A percentile compares a stretch with the other conserved stretches of the same genome.
Conservation (phyloP, 1,140 invertebrate species). For the Meteorus sp. region DNA sequence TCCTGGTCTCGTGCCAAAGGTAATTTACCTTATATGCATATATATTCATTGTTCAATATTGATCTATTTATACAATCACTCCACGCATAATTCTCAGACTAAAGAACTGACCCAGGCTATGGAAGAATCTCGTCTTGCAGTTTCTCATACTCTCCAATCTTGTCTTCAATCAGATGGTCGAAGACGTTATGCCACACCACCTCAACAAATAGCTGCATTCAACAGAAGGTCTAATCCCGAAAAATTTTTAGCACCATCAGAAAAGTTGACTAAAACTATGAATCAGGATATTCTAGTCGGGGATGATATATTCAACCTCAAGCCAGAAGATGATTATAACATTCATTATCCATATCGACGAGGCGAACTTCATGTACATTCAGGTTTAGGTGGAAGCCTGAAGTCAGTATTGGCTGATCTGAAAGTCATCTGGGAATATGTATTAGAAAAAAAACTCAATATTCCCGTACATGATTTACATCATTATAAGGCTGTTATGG, state of each 20-base stretch:
- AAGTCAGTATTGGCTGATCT: slow-evolving; percentile 81
- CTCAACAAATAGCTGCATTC: slow-evolving; percentile 83
- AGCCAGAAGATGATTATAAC: slow-evolving; percentile 76
- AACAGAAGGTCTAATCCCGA: slow-evolving; percentile 77
- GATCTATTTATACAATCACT: not conserved
- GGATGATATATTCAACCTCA: slow-evolving; percentile 72
- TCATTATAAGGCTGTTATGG: slow-evolving; percentile 82
- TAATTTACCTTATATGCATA: slow-evolving; percentile 35
- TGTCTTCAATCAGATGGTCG: slow-evolving; percentile 81
- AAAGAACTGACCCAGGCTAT: slow-evolving; percentile 73
- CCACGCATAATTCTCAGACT: slow-evolving; percentile 49
- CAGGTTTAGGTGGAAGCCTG: slow-evolving; percentile 80
- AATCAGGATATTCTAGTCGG: slow-evolving; percentile 68
- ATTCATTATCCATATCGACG: slow-evolving; percentile 87
- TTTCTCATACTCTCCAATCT: slow-evolving; percentile 82
- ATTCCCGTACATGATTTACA: slow-evolving; percentile 77
- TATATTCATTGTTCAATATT: not conserved
- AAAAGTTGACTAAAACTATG: slow-evolving; percentile 66
- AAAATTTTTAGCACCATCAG: slow-evolving; percentile 58
- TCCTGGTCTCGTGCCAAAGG: slow-evolving; percentile 63
- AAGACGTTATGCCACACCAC: slow-evolving; percentile 79
- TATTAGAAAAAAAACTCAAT: slow-evolving; percentile 74
- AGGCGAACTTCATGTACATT: slow-evolving; percentile 85
- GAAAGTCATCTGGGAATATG: slow-evolving; percentile 84
- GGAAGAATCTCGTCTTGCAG: slow-evolving; percentile 79